Evolutionary conservation across 2,113 vertebrate species (phyloP).

Genomic region (Solea senegalensis): DNA sequence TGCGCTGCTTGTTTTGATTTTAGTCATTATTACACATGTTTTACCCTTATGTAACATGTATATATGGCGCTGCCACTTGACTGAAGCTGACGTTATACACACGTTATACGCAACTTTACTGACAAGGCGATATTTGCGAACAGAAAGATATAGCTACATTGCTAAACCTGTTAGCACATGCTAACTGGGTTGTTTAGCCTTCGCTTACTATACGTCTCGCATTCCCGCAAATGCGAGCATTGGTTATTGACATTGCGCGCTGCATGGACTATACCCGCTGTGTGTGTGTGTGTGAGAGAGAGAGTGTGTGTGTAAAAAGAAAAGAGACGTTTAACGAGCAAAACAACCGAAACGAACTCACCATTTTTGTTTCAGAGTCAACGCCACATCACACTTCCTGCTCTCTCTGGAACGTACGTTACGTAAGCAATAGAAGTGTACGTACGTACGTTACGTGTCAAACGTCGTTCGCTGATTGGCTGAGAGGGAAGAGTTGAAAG

Average conservation of each 20-base stretch:
- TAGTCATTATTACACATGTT: not conserved
- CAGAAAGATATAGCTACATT: not conserved
- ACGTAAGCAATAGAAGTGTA: not conserved
- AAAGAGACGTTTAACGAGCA: not conserved
- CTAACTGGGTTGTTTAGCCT: constrained; percentile 22
- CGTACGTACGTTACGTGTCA: constrained; percentile 19
- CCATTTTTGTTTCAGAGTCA: constrained; percentile 72
- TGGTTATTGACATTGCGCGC: not conserved
- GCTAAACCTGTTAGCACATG: constrained; percentile 26
- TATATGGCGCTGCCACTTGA: not conserved
- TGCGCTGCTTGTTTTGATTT: not conserved
- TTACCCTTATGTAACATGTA: not conserved
- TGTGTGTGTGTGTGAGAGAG: no score
- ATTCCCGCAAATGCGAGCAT: not conserved
- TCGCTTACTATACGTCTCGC: not conserved
- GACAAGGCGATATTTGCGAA: not conserved
- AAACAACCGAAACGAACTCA: constrained; percentile 35
- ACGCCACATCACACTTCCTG: constrained; percentile 81
- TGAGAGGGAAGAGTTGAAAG: constrained; percentile 15
- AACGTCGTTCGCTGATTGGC: constrained; percentile 49
- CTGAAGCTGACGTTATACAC: accelerated
- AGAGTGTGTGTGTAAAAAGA: not conserved
- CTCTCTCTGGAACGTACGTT: constrained; percentile 53
- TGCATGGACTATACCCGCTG: accelerated
- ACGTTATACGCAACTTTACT: no score